Evolutionary conservation across 2,797 vertebrate species (phyloP).

Genomic region (Rhinophrynus dorsalis): DNA sequence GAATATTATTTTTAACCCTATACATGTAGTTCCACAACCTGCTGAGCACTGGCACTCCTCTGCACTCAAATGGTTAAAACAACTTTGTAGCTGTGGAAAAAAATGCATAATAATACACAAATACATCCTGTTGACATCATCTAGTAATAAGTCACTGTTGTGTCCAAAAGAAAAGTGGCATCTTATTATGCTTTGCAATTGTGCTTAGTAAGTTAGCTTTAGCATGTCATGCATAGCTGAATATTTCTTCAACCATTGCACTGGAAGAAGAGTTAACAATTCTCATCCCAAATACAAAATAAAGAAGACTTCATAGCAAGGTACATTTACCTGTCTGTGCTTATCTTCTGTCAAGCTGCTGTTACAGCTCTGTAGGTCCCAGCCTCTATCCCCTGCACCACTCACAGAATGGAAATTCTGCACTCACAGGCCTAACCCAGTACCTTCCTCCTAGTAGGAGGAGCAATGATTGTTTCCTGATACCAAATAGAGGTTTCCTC

Average conservation of each 20-base stretch:
- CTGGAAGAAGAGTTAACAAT: too few relatives aligned
- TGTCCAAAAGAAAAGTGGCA: too few relatives aligned
- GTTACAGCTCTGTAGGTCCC: slow-evolving; percentile 8
- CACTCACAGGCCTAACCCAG: slow-evolving; percentile 14
- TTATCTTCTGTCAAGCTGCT: slow-evolving; percentile 28
- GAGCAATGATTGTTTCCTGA: slow-evolving; percentile 25
- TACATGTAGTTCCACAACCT: too few relatives aligned
- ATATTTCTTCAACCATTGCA: neutral
- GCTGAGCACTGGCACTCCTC: too few relatives aligned
- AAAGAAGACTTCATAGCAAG: neutral
- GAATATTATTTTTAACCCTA: too few relatives aligned
- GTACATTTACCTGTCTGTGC: slow-evolving; percentile 26
- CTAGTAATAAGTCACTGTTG: too few relatives aligned
- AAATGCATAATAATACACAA: too few relatives aligned
- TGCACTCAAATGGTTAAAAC: too few relatives aligned
- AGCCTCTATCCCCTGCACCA: slow-evolving; percentile 33
- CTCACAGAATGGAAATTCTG: slow-evolving; percentile 45
- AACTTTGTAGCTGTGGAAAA: too few relatives aligned
- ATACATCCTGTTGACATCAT: too few relatives aligned
- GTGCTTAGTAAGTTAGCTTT: neutral
- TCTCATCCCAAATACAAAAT: too few relatives aligned
- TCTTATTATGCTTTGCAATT: too few relatives aligned
- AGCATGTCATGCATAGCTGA: neutral
- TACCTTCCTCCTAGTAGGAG: slow-evolving; percentile 38
- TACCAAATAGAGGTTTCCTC: slow-evolving; percentile 7